Base-by-base conservation (phyloP, 2,888 invertebrate species). In the Octodonta nipae region DNA sequence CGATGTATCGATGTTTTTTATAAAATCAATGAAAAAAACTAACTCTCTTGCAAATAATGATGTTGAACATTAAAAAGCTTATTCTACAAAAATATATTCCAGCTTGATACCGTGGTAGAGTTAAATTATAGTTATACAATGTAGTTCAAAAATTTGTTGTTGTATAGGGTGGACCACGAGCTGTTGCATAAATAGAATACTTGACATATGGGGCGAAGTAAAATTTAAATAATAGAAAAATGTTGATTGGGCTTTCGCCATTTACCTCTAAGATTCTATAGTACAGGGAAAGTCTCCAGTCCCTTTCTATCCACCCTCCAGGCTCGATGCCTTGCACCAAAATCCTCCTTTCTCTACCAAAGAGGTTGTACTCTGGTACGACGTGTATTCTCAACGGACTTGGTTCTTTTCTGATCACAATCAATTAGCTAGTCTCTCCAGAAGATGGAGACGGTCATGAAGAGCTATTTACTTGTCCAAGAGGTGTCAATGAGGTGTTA, bases 211-310 rank as follows among this genome's bases (percentile, higher is more conserved):
- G n/a, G n/a, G n/a, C n/a, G n/a, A n/a, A n/a, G n/a, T n/a, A n/a
- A n/a, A n/a, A n/a, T n/a, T n/a, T n/a, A n/a, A n/a, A n/a, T 52
- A 68, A 67, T 51, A 76, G 80, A 17, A 73, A 73, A 56, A 79
- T 70, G 37, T 75, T 74, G 14, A 78, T 63, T 27, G 87, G 65
- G 57, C 75, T 75, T 38, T 76, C 73, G 10, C 82, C 84, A 58
- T 91, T 88, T 46, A 91, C 86, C 58, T 84, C 84, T 2, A 84
- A 66, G 41, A 91, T 86, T 42, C 79, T 71, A 64, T 89, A 89
- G 34, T 75, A 73, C 14, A 79, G 69, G 31, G 71, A 67, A 38
- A 76, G 62, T 26, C 74, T 66, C 3, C 88, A 88, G 54, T 83
- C 82, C 26, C 75, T 68, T 49, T 79, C 78, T 28, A 87, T 79